These are phyloP conservation scores for Polydrusus cervinus DNA, from an alignment of 2,888 invertebrate genomes.

Conservation along the genomic window DNA sequence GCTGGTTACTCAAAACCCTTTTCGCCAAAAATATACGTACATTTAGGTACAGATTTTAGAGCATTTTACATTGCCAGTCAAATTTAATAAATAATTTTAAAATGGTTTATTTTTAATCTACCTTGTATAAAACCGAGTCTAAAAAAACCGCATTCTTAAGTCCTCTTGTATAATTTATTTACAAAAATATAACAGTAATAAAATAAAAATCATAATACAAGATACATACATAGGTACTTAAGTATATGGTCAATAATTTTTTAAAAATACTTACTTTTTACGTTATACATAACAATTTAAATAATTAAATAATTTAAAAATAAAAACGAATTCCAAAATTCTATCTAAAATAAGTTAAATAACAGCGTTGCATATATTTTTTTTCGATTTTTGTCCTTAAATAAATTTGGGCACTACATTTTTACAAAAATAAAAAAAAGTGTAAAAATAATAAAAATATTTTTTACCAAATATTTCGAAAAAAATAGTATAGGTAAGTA, in stretches of 20 bases:
- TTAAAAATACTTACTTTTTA: conserved; percentile 2
- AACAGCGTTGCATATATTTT: conserved; percentile 1
- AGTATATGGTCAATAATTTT: conserved; percentile 18
- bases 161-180: conserved; percentile 19
- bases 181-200: conserved; percentile 22
- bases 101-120: too few species aligned
- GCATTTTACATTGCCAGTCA: too few species aligned
- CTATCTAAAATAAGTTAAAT: conserved; percentile 9
- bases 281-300: not conserved
- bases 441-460: conserved; percentile 25
- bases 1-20: not conserved
- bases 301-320: not conserved
- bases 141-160: not conserved
- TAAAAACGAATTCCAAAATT: conserved; percentile 23
- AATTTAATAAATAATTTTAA: too few species aligned
- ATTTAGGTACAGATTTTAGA: too few species aligned
- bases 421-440: conserved; percentile 11
- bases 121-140: too few species aligned
- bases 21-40: not conserved
- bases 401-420: conserved; percentile 4
- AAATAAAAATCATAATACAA: conserved; percentile 17
- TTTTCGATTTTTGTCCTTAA: conserved; percentile 1
- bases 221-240: conserved; percentile 21
- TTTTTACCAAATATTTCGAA: conserved; percentile 6
- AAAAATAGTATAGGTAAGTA: conserved; percentile 7